Conservation (phyloP, 2,888 invertebrate genomes). For the Drosophila pegasa region DNA sequence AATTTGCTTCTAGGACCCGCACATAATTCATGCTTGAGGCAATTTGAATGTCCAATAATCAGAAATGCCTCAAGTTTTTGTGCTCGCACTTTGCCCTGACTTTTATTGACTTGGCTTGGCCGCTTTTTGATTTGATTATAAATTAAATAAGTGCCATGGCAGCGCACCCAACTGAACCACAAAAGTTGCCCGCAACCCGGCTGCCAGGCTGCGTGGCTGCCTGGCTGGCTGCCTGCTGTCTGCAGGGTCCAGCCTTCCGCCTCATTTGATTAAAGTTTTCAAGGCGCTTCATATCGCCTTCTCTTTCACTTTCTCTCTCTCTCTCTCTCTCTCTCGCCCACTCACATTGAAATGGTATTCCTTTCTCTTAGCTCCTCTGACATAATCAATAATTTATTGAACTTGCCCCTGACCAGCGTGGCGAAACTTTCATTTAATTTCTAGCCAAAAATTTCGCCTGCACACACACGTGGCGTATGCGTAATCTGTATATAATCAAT, state of each 20-base stretch:
- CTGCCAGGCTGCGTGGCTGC: slow-evolving; percentile 22
- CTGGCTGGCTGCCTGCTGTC: slow-evolving; percentile 23
- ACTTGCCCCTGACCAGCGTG: slow-evolving; percentile 16
- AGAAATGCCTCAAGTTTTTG: slow-evolving; percentile 74
- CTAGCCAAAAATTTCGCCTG: slow-evolving; percentile 13
- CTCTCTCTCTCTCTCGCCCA: background rate
- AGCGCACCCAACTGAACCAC: slow-evolving; percentile 47
- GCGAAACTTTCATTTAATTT: slow-evolving; percentile 53
- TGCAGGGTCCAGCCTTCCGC: slow-evolving; percentile 2
- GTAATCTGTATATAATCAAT: slow-evolving; percentile 58
- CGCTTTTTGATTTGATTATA: slow-evolving; percentile 73
- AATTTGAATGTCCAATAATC: slow-evolving; percentile 79
- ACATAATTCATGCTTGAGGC: slow-evolving; percentile 79
- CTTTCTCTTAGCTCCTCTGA: background rate
- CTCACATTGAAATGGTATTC: background rate
- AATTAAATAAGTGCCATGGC: slow-evolving; percentile 72
- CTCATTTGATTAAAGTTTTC: slow-evolving; percentile 57
- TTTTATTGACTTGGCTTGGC: slow-evolving; percentile 73
- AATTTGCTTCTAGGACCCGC: slow-evolving; percentile 48
- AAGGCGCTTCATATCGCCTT: background rate
- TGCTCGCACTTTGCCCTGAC: slow-evolving; percentile 55
- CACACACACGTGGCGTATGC: slow-evolving; percentile 39
- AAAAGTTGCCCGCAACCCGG: slow-evolving; percentile 26
- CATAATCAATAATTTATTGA: slow-evolving; percentile 70
- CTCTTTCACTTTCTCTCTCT: background rate